phyloP scores from a whole-genome alignment of 2,113 vertebrate species.

The Entelurus aequoreus region DNA sequence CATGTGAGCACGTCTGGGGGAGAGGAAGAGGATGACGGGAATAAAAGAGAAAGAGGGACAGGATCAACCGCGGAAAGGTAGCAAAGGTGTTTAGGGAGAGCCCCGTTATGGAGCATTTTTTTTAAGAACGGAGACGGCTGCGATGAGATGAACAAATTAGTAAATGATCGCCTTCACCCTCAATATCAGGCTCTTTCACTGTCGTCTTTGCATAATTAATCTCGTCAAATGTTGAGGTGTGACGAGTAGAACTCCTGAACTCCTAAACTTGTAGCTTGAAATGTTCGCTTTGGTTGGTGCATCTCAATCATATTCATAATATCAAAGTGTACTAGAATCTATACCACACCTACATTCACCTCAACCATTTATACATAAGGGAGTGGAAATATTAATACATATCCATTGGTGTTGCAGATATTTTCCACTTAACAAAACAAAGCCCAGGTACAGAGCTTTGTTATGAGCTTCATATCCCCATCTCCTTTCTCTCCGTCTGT shows the following conservation, averaged over 20 bases:
- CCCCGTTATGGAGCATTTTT: conserved; percentile 23
- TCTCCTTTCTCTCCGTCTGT: conserved; percentile 9
- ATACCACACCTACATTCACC: too few species aligned
- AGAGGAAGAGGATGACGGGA: conserved; percentile 27
- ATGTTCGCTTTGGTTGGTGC: conserved; percentile 13
- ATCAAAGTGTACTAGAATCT: background rate
- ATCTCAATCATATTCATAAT: conserved; percentile 33
- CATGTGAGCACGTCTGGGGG: conserved; percentile 44
- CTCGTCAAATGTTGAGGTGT: conserved; percentile 49
- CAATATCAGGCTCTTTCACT: conserved; percentile 57
- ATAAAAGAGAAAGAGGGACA: conserved; percentile 21
- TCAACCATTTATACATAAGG: too few species aligned
- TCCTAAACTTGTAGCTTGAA: conserved; percentile 45
- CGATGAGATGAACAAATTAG: conserved; percentile 53
- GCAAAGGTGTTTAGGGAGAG: conserved; percentile 54
- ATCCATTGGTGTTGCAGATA: conserved; percentile 8
- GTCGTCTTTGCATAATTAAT: conserved; percentile 63
- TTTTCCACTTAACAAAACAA: conserved; percentile 40
- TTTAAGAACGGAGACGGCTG: conserved; percentile 38
- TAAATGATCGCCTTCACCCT: conserved; percentile 64
- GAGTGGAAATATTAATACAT: too few species aligned
- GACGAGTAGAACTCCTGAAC: conserved; percentile 52
- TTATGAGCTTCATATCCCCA: conserved; percentile 22
- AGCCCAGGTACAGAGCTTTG: conserved; percentile 34
- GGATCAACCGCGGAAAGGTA: conserved; percentile 39